Percentiles rank a stretch among this genome's conserved stretches.
phyloP scores from a whole-genome alignment of 2,797 vertebrate species.

The Prionace glauca region DNA sequence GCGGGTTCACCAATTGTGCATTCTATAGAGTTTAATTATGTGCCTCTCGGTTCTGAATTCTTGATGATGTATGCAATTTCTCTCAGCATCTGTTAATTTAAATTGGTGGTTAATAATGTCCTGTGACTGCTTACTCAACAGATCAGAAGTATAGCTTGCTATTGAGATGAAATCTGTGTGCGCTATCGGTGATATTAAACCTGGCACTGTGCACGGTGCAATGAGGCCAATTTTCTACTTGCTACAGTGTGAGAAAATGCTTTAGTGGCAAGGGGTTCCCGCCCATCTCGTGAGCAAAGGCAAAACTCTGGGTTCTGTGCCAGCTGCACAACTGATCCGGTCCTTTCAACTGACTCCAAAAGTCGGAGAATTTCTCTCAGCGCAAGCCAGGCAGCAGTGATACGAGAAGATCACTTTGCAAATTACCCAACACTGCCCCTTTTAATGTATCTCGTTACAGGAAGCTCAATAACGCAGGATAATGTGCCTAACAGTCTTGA shows the following conservation, averaged over 20 bases:
- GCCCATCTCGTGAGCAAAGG: not conserved
- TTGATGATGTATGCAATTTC: too few species aligned
- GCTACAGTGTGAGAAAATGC: not conserved
- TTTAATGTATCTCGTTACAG: conserved; percentile 18
- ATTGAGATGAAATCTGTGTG: not conserved
- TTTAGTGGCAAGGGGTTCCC: not conserved
- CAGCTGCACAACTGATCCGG: not conserved
- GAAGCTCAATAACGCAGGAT: not conserved
- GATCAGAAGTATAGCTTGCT: not conserved
- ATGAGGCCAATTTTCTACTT: not conserved
- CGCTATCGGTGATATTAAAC: not conserved
- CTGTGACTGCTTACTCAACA: not conserved
- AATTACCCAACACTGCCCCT: not conserved
- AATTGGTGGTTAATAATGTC: not conserved
- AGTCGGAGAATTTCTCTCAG: not conserved
- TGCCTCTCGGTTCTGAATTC: not conserved
- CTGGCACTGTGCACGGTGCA: not conserved
- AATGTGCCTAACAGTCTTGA: not conserved
- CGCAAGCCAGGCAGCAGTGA: not conserved
- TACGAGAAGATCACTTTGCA: conserved; percentile 9
- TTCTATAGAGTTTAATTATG: not conserved
- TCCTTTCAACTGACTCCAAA: not conserved
- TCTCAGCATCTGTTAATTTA: not conserved
- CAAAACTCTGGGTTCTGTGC: not conserved
- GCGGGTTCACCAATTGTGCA: not conserved